These are phyloP conservation scores for Caenorhabditis sulstoni DNA, from an alignment of 2,888 invertebrate genomes.

Conservation along the genomic window DNA sequence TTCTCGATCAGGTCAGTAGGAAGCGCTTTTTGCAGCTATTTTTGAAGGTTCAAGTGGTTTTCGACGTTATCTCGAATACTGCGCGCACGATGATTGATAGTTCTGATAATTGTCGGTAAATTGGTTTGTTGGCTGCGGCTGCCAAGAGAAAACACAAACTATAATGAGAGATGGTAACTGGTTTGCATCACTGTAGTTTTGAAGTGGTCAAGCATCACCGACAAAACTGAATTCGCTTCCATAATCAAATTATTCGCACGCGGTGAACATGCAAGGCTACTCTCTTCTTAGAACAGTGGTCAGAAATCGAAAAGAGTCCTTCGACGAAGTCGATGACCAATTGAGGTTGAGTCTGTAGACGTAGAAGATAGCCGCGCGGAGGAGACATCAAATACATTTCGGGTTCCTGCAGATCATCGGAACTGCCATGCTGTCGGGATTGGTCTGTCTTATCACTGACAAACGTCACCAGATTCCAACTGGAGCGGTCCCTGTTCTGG, in stretches of 20 bases:
- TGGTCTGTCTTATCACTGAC: conserved; percentile 77
- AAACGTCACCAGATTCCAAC: conserved; percentile 77
- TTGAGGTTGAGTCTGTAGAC: conserved; percentile 27
- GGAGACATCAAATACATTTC: conserved; percentile 38
- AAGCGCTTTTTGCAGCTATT: background rate
- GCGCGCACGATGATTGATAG: conserved; percentile 27
- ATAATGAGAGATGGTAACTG: background rate
- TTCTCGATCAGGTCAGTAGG: conserved; percentile 83
- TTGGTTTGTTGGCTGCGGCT: conserved; percentile 13
- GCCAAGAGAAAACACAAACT: conserved; percentile 20
- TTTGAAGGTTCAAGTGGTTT: background rate
- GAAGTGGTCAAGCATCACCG: conserved; percentile 27
- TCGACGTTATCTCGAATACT: conserved; percentile 5
- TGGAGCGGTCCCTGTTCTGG: conserved; percentile 74
- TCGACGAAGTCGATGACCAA: conserved; percentile 28
- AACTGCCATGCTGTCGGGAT: conserved; percentile 78
- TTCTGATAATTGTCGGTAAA: conserved; percentile 31
- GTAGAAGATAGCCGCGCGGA: conserved; percentile 5
- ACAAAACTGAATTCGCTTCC: conserved; percentile 18
- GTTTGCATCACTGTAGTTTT: background rate
- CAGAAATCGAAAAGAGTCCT: conserved; percentile 20
- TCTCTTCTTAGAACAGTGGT: conserved; percentile 12
- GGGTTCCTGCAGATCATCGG: conserved; percentile 74
- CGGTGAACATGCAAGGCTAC: conserved; percentile 23
- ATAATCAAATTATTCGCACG: conserved; percentile 47